Base-by-base conservation (phyloP, 53 echinoderm and acorn worm species). In the Actinopyga echinites region DNA sequence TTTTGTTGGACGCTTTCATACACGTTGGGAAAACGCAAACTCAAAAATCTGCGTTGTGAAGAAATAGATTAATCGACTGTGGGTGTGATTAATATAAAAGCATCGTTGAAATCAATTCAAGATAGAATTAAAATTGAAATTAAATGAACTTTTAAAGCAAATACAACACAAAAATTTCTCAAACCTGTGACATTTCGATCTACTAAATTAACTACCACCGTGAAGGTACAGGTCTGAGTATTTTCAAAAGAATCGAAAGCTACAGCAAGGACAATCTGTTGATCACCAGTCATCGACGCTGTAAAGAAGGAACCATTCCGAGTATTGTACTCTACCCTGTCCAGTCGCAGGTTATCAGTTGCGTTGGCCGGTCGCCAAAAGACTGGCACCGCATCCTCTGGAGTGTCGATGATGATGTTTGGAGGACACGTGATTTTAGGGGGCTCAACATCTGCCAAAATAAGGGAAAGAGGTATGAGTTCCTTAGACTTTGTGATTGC, bases 391-490 rank as follows among this genome's bases (percentile, higher is more conserved):
- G 56, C 32, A 29, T 57, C 77, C 26, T 55, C 77, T 0, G 30
- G 56, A 30, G 77, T 77, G 19, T 77, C 77, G 21, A 53, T 77
- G 20, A 77, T 30, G 12, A 77, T 53, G 28, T 77, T 54, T 11
- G 15, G 29, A 17, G 77, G 77, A n/a, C 77, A 77, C 7, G 30
- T 77, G 9, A 77, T 77, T 42, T 71, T 26, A 71, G 71, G 71
- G 1, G 24, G 38, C 22, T 71, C 71, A 23, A 43, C 24, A 69
- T 69, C 69, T 69, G 34, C 10, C 31, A 31, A 63, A 31, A 30
- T 28, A 63, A 28, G 11, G 10, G 20, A 63, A 63, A 31, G 17
- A 5, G 29, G 1, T 30, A 23, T 6, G 22, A 60, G 23, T 11
- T 24, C 23, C 21, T 24, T 60, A 22, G n/a, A n/a, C n/a, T n/a